Conservation (phyloP, 2,113 vertebrate genomes). For the Engraulis encrasicolus region DNA sequence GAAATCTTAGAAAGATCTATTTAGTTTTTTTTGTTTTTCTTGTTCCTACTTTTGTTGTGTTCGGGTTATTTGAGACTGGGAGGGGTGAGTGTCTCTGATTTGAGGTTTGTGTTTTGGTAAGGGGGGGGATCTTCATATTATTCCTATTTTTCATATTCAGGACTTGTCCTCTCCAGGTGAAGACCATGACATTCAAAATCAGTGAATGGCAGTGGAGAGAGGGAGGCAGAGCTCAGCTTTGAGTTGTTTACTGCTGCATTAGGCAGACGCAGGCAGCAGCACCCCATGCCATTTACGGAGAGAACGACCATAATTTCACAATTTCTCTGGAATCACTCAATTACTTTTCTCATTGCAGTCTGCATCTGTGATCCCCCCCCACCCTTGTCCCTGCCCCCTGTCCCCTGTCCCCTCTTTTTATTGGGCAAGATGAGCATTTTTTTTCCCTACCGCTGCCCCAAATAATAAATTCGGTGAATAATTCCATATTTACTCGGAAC, state of each 20-base stretch:
- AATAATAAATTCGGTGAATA: slow-evolving; percentile 64
- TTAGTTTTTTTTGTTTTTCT: too few relatives aligned
- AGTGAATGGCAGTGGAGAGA: background rate
- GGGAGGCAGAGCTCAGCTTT: background rate
- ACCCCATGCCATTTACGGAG: slow-evolving; percentile 38
- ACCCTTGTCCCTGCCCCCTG: too few relatives aligned
- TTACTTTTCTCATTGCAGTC: slow-evolving; percentile 55
- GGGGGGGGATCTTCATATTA: too few relatives aligned
- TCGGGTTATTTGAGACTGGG: too few relatives aligned
- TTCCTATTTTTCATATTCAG: slow-evolving; percentile 7
- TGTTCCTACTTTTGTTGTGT: too few relatives aligned
- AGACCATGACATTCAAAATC: slow-evolving; percentile 28
- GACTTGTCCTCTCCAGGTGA: background rate
- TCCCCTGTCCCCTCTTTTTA: slow-evolving; percentile 45
- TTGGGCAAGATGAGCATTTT: slow-evolving; percentile 45
- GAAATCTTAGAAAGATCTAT: background rate
- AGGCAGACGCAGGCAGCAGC: slow-evolving; percentile 32
- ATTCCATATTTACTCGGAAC: slow-evolving; percentile 55
- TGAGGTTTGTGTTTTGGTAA: background rate
- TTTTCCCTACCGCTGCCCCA: slow-evolving; percentile 57
- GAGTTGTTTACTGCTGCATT: slow-evolving; percentile 42
- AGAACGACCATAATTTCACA: slow-evolving; percentile 48
- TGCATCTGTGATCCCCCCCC: slow-evolving; percentile 50
- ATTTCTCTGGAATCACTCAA: slow-evolving; percentile 57
- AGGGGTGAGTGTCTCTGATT: background rate